A percentile compares a stretch with the other conserved stretches of the same genome.
phyloP scores from a whole-genome alignment of 2,113 vertebrate species.

The Neopipo cinnamomea region DNA sequence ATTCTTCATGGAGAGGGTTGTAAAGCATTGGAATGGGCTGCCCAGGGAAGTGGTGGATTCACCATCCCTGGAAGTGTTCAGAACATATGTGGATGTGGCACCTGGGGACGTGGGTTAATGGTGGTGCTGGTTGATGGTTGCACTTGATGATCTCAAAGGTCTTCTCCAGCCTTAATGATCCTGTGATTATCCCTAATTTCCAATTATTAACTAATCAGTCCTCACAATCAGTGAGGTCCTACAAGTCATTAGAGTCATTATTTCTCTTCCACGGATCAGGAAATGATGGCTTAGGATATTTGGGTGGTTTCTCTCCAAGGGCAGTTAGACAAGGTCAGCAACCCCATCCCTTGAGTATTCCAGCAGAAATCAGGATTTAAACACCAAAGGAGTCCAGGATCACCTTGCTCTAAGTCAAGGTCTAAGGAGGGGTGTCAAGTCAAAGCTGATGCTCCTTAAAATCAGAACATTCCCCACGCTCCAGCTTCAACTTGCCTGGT shows the following conservation, averaged over 20 bases:
- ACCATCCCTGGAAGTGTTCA: not conserved
- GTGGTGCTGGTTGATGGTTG: not conserved
- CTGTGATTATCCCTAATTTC: not conserved
- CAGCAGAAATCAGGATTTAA: not conserved
- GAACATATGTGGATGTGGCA: not conserved
- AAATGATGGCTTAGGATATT: not conserved
- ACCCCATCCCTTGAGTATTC: rapidly evolving
- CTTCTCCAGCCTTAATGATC: not conserved
- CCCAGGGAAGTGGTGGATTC: not conserved
- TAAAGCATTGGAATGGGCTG: not conserved
- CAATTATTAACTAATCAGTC: not conserved
- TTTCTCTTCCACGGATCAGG: not conserved
- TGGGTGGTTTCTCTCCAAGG: not conserved
- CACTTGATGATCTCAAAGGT: not conserved
- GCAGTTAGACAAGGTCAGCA: not conserved
- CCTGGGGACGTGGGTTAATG: not conserved
- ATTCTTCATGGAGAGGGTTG: not conserved
- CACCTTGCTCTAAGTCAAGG: not conserved
- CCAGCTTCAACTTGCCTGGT: not conserved
- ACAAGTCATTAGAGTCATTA: not conserved
- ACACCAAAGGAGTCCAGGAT: not conserved
- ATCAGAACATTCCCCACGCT: not conserved
- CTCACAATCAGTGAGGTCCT: not conserved
- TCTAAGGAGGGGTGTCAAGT: not conserved
- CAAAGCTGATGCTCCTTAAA: not conserved